These are phyloP conservation scores for Oncorhynchus masou DNA, from an alignment of 2,113 vertebrate species.

Conservation along the genomic window DNA sequence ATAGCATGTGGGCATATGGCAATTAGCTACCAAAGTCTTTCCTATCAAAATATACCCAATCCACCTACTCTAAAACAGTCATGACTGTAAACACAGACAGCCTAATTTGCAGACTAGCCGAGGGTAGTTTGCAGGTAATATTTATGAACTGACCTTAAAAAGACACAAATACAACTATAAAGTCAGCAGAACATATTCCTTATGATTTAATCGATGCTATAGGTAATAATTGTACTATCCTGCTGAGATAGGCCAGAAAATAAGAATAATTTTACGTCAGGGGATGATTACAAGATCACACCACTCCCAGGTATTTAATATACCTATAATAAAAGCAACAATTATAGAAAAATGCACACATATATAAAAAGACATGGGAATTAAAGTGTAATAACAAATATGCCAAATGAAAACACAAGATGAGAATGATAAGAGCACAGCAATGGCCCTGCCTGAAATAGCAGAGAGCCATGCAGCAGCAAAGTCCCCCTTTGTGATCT, in stretches of 20 bases:
- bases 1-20: slow-evolving; percentile 2
- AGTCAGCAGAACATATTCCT: slow-evolving; percentile 46
- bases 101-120: slow-evolving; percentile 12
- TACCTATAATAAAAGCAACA: slow-evolving; percentile 52
- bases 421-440: slow-evolving; percentile 67
- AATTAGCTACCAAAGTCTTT: background rate
- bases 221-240: slow-evolving; percentile 45
- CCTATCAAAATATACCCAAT: background rate
- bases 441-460: slow-evolving; percentile 65
- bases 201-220: slow-evolving; percentile 34
- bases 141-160: slow-evolving; percentile 28
- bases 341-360: slow-evolving; percentile 62
- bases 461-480: slow-evolving; percentile 76
- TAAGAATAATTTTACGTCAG: slow-evolving; percentile 47
- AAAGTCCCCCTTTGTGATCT: slow-evolving; percentile 61
- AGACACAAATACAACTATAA: background rate
- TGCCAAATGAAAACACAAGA: slow-evolving; percentile 64
- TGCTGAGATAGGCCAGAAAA: slow-evolving; percentile 37
- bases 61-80: background rate
- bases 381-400: slow-evolving; percentile 45
- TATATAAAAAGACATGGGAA: slow-evolving; percentile 55
- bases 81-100: slow-evolving; percentile 17
- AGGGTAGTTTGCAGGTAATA: slow-evolving; percentile 39
- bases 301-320: slow-evolving; percentile 64
- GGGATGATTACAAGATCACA: slow-evolving; percentile 63